These are phyloP conservation scores for Hipposideros armiger DNA, from an alignment of 2,113 vertebrate genomes.

Conservation along the genomic window DNA sequence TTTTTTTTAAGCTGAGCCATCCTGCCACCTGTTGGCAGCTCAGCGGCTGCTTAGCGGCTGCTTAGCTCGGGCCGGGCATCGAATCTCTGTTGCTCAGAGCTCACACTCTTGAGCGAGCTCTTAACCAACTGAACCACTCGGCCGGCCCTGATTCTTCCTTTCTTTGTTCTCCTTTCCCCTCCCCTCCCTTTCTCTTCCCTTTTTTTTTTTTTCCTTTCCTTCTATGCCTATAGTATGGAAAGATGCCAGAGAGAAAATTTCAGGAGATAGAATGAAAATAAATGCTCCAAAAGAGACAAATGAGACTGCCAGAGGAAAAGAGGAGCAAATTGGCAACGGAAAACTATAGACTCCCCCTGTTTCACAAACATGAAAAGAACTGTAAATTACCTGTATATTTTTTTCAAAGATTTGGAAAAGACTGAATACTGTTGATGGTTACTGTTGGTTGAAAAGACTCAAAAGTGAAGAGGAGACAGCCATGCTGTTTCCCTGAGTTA, in stretches of 20 bases:
- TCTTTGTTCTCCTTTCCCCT: no score
- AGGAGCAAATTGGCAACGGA: neutral
- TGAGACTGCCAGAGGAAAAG: neutral
- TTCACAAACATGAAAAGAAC: neutral
- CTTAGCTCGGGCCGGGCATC: no score
- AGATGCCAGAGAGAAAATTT: neutral
- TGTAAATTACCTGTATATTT: neutral
- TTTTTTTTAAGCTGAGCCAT: no score
- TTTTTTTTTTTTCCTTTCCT: no score
- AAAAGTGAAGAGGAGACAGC: neutral
- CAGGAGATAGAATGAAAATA: neutral
- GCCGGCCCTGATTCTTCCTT: neutral
- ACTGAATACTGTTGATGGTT: neutral
- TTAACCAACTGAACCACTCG: no score
- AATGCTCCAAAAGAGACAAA: neutral
- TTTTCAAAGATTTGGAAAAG: neutral
- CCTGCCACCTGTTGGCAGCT: no score
- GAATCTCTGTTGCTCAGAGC: no score
- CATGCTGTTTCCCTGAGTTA: neutral
- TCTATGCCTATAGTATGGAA: neutral
- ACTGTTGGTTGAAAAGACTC: neutral
- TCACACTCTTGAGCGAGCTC: no score
- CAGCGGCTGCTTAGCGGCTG: no score
- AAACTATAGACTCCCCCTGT: neutral
- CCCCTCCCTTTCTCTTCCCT: fast-evolving